Percentiles rank a stretch among this genome's conserved stretches.
Conservation (phyloP, 2,797 vertebrate species). For the Natrix natrix region DNA sequence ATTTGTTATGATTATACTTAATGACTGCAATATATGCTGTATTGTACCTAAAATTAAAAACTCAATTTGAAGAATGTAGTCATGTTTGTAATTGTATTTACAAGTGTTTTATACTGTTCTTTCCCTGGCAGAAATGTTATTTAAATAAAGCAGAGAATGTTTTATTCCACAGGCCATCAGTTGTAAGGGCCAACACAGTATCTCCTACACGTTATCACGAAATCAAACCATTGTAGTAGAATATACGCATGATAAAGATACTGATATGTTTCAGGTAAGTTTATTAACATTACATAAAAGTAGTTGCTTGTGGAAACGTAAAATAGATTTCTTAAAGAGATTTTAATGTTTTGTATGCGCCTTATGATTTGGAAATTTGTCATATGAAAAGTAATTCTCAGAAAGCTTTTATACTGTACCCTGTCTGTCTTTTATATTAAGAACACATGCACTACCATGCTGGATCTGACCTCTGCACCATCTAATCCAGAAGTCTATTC, state of each 20-base stretch:
- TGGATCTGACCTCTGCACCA: not conserved
- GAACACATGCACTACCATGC: not conserved
- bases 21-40: not conserved
- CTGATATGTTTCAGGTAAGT: conserved; percentile 98
- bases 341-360: not conserved
- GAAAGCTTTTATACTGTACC: too few relatives aligned
- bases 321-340: not conserved
- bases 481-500: not conserved
- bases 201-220: conserved; percentile 95
- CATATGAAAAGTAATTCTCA: not conserved
- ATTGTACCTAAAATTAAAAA: not conserved
- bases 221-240: conserved; percentile 98
- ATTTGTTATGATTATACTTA: not conserved
- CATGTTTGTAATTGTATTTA: not conserved
- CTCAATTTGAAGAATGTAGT: not conserved
- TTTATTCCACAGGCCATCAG: conserved; percentile 82
- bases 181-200: conserved; percentile 96
- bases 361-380: not conserved
- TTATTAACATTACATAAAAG: not conserved
- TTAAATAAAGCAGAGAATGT: conserved; percentile 21
- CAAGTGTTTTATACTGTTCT: not conserved
- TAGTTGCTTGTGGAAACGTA: not conserved
- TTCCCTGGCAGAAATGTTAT: not conserved
- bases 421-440: not conserved
- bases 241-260: conserved; percentile 95